These are phyloP conservation scores for Cataglyphis livida DNA, from an alignment of 2,888 invertebrate species.

Conservation along the genomic window DNA sequence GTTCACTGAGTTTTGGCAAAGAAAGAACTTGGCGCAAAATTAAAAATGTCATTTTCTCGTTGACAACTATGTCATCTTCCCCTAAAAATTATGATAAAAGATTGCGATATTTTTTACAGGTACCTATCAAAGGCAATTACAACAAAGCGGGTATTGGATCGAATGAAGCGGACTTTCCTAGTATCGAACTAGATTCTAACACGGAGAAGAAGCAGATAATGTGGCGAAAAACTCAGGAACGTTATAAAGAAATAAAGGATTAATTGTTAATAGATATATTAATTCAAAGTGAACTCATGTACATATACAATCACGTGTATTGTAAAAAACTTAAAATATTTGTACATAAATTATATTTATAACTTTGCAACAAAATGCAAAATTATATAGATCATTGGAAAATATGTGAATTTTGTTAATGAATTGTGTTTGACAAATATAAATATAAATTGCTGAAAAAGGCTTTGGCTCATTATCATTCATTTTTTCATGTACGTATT, in stretches of 20 bases:
- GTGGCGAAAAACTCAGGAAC: conserved; percentile 85
- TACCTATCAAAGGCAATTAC: conserved; percentile 88
- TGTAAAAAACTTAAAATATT: neutral
- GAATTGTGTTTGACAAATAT: neutral
- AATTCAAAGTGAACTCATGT: neutral
- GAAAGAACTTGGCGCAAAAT: conserved; percentile 49
- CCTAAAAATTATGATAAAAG: neutral
- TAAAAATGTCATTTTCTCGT: conserved; percentile 59
- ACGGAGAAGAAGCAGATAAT: conserved; percentile 82
- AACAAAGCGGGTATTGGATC: conserved; percentile 89
- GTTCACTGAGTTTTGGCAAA: conserved; percentile 60
- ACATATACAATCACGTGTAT: neutral
- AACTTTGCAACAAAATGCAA: neutral
- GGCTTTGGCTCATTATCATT: neutral
- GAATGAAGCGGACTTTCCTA: conserved; percentile 79
- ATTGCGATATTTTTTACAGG: conserved; percentile 84
- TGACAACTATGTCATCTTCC: conserved; percentile 24
- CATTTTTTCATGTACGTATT: neutral
- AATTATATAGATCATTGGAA: neutral
- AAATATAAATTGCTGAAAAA: neutral
- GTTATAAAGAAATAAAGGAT: conserved; percentile 83
- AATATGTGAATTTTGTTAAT: neutral
- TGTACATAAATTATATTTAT: neutral
- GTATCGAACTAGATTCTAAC: conserved; percentile 76
- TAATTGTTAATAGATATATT: neutral